These are phyloP conservation scores for Drosophila picticornis DNA, from an alignment of 2,888 invertebrate genomes.

Conservation along the genomic window DNA sequence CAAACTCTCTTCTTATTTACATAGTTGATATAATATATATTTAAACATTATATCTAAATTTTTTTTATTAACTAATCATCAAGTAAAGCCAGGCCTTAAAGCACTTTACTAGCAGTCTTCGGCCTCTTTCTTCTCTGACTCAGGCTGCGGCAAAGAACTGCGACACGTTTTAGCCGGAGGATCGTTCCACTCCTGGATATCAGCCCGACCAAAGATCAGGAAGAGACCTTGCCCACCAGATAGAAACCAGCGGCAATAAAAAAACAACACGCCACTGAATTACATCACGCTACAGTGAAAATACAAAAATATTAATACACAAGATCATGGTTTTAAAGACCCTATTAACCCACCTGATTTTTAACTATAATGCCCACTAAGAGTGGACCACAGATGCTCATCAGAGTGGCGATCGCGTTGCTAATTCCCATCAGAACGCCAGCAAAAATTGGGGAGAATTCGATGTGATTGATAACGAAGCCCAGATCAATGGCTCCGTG, in stretches of 20 bases:
- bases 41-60: neutral
- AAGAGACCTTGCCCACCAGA: conserved; percentile 89
- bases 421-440: conserved; percentile 90
- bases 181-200: conserved; percentile 90
- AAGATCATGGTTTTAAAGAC: neutral
- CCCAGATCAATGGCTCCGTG: conserved; percentile 87
- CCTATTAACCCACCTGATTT: conserved; percentile 85
- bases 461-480: conserved; percentile 88
- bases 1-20: neutral
- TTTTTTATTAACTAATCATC: conserved; percentile 15
- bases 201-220: conserved; percentile 88
- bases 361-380: conserved; percentile 87
- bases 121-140: conserved; percentile 2
- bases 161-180: conserved; percentile 72
- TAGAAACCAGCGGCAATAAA: conserved; percentile 90
- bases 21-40: neutral
- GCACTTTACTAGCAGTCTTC: neutral
- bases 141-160: conserved; percentile 53
- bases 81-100: neutral
- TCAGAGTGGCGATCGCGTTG: conserved; percentile 88
- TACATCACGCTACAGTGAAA: conserved; percentile 87
- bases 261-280: conserved; percentile 91
- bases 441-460: conserved; percentile 89
- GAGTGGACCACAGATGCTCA: conserved; percentile 88
- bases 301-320: neutral